phyloP scores from a whole-genome alignment of 2,113 vertebrate genomes.

The Psittacus erithacus region DNA sequence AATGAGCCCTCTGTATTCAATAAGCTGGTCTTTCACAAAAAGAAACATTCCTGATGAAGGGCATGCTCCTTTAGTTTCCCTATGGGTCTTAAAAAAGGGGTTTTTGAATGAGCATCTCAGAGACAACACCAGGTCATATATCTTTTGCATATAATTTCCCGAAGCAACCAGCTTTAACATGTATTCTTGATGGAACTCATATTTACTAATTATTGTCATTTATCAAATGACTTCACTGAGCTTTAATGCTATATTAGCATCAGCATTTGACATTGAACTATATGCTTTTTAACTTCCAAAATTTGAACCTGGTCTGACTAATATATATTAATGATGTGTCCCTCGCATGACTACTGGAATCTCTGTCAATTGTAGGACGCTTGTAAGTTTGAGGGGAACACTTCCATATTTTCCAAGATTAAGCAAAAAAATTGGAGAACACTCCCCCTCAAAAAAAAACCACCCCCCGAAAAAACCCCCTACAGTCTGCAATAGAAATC shows the following conservation, averaged over 20 bases:
- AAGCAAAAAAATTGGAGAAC: background rate
- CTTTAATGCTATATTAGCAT: background rate
- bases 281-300: background rate
- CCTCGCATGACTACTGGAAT: background rate
- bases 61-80: background rate
- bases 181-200: background rate
- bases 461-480: background rate
- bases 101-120: background rate
- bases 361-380: background rate
- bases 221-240: constrained; percentile 16
- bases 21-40: background rate
- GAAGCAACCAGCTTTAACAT: background rate
- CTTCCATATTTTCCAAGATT: background rate
- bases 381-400: background rate
- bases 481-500: background rate
- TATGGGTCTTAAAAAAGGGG: background rate
- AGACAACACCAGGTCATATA: background rate
- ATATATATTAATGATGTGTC: background rate
- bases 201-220: constrained; percentile 42
- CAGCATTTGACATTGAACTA: constrained; percentile 23
- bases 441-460: background rate
- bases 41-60: background rate
- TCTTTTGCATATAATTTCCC: background rate
- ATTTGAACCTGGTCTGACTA: background rate
- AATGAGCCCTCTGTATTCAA: background rate